A percentile compares a stretch with the other conserved stretches of the same genome.
Evolutionary conservation across 2,113 vertebrate genomes (phyloP).

Genomic region (Eulemur rufifrons): DNA sequence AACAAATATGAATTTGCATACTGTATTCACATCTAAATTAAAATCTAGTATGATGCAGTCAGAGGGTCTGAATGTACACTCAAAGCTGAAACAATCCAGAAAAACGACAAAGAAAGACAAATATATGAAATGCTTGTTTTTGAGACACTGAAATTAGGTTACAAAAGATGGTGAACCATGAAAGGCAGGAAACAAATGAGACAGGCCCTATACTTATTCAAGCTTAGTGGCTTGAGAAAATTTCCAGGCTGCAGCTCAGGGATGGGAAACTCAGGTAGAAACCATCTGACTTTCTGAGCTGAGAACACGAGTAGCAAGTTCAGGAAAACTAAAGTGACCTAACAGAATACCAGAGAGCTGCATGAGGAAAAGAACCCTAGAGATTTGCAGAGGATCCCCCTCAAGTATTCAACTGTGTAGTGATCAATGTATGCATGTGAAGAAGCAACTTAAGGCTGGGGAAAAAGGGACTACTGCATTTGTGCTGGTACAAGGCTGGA

Average conservation of each 20-base stretch:
- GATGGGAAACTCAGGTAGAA: neutral
- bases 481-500: neutral
- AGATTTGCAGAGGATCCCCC: neutral
- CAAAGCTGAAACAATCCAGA: neutral
- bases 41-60: neutral
- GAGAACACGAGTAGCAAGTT: neutral
- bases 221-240: neutral
- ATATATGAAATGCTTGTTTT: neutral
- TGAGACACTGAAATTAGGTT: neutral
- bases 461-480: neutral
- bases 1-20: neutral
- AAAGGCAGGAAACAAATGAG: neutral
- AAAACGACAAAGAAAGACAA: neutral
- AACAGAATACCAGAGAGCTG: neutral
- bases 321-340: neutral
- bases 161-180: neutral
- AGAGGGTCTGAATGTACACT: neutral
- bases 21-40: constrained; percentile 8
- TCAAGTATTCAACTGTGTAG: neutral
- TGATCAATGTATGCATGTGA: neutral
- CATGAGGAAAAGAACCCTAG: neutral
- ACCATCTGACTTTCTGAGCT: neutral
- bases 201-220: neutral
- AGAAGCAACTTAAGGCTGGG: neutral
- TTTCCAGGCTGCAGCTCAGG: neutral